Conservation (phyloP, 1,140 invertebrate genomes). For the Arctopsyche grandis region DNA sequence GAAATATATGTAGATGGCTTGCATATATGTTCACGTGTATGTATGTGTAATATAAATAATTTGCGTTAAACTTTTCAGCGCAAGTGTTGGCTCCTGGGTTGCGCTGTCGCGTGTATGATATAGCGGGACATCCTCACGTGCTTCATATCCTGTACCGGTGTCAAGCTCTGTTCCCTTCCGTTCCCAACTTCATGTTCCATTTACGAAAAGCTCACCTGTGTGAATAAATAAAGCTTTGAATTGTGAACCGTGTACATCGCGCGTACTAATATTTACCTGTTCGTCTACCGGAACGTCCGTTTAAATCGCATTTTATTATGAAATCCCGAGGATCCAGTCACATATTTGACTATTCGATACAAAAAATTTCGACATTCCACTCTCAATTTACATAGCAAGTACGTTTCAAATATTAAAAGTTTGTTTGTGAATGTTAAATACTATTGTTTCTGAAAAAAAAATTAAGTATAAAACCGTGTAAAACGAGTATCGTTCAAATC, state of each 20-base stretch:
- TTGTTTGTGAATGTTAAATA: no score
- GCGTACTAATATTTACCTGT: not conserved
- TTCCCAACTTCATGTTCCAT: slow-evolving; percentile 38
- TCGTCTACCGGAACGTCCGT: not conserved
- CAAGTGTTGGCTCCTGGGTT: not conserved
- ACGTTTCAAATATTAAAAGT: no score
- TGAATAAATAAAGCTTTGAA: slow-evolving; percentile 43
- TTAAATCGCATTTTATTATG: no score
- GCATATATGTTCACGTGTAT: not conserved
- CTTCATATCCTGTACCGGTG: slow-evolving; percentile 39
- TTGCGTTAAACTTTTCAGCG: slow-evolving; percentile 7
- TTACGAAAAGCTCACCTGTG: slow-evolving; percentile 34
- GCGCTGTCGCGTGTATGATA: not conserved
- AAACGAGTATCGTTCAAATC: no score
- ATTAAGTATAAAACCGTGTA: no score
- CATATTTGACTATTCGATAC: no score
- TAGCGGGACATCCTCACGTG: slow-evolving; percentile 22
- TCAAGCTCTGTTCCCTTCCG: slow-evolving; percentile 27
- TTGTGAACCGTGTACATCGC: slow-evolving; percentile 2
- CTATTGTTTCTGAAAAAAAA: no score
- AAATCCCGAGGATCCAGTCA: no score
- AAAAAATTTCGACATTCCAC: no score
- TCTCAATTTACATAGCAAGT: no score
- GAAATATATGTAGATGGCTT: not conserved
- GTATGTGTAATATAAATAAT: slow-evolving; percentile 12